Evolutionary conservation across 2,888 invertebrate genomes (phyloP), one percentile per base, ranked within the genome.

Genomic region (Abrostola triplasia): DNA sequence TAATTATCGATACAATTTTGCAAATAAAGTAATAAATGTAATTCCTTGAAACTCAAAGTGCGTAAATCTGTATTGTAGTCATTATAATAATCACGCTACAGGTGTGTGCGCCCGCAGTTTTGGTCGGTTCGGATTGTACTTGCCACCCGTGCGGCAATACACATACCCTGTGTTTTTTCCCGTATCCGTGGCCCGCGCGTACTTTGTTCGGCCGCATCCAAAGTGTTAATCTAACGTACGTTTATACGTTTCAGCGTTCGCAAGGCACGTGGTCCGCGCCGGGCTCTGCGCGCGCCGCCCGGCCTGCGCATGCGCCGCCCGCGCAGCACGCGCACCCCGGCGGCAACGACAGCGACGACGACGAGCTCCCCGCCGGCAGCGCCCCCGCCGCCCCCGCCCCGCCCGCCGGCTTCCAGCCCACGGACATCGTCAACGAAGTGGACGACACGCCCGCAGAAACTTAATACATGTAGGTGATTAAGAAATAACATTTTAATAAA

Each of bases 331-430:
- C 79, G 0, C 92, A 95, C 52, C 96, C 96, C 36, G 97, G 96
- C 49, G 96, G 96, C 37, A 96, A 96, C 8, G 80, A 76, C 63
- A 77, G 95, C 67, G 95, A 95, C 79, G 95, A 97, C 92, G 97
- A 97, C 50, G 97, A 96, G 48, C 96, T 96, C 38, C 95, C 96
- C 67, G 95, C 95, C 0, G 96, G 95, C 0, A 96, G 96, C 81
- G 96, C 96, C 80, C 96, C 96, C 81, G 95, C 96, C 71, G 95
- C 42, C 40, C 12, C 59, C 56, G n/a, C 58, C 57, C 2, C 24
- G 53, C 51, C 64, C 36, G 41, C 48, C 10, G n/a, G 67, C 58
- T 93, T 94, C 86, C 85, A 87, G 49, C 92, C 93, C 73, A 91
- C 92, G 0, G 86, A 91, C 13, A 96, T 96, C 65, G 90, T 95